Evolutionary conservation across 1,140 invertebrate species (phyloP).

Genomic region (Pantala flavescens): DNA sequence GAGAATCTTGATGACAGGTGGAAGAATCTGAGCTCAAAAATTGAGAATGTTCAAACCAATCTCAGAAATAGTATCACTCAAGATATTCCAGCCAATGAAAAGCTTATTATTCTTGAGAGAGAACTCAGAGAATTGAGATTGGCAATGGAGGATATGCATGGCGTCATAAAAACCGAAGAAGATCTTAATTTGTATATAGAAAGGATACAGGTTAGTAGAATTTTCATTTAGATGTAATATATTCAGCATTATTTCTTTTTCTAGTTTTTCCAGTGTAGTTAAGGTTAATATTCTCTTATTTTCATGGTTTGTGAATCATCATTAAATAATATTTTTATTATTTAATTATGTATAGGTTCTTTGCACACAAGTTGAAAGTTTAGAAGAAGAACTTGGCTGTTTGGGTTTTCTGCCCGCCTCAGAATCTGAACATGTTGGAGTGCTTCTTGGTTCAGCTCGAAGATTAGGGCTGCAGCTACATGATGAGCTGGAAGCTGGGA

Average conservation of each 20-base stretch:
- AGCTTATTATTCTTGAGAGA: constrained; percentile 56
- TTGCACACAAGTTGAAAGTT: constrained; percentile 56
- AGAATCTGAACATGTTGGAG: constrained; percentile 63
- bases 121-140: constrained; percentile 57
- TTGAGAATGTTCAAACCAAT: constrained; percentile 51
- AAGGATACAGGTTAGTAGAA: constrained; percentile 44
- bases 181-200: constrained; percentile 70
- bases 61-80: constrained; percentile 56
- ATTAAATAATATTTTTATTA: no score
- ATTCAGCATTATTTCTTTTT: neutral
- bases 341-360: constrained; percentile 39
- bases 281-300: neutral
- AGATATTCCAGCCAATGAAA: constrained; percentile 56
- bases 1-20: constrained; percentile 64
- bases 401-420: constrained; percentile 56
- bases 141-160: constrained; percentile 55
- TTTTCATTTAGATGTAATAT: neutral
- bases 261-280: neutral
- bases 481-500: constrained; percentile 62
- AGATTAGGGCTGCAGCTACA: constrained; percentile 54
- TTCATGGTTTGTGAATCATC: no score
- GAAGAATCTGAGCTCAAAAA: constrained; percentile 50
- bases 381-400: constrained; percentile 64
- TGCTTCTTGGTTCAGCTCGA: constrained; percentile 52
- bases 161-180: constrained; percentile 68